These are phyloP conservation scores for Axinella damicornis DNA, from an alignment of 37 sponge, comb jelly and placozoan species.

Conservation along the genomic window DNA sequence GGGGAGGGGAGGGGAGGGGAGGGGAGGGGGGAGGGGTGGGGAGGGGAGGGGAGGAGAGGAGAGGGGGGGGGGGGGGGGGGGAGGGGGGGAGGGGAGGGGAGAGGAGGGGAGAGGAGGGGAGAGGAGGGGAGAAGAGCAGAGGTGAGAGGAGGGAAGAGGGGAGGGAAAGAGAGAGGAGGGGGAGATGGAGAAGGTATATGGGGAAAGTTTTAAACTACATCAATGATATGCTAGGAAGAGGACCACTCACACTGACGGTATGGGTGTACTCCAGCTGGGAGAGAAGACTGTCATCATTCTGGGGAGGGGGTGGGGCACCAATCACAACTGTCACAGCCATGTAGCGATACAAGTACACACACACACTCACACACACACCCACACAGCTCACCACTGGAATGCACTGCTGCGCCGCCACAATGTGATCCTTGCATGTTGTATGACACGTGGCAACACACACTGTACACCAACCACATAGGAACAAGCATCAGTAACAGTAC, in stretches of 20 bases:
- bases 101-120: too few relatives aligned
- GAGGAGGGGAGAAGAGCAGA: too few relatives aligned
- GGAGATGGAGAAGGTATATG: too few relatives aligned
- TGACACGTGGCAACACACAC: slow-evolving; percentile 40
- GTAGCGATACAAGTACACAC: too few relatives aligned
- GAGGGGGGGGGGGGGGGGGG: too few relatives aligned
- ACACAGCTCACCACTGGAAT: slow-evolving; percentile 27
- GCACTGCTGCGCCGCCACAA: slow-evolving; percentile 17
- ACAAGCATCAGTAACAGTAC: too few relatives aligned
- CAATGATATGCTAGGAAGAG: too few relatives aligned
- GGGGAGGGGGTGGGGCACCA: slow-evolving; percentile 40
- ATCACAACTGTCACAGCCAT: too few relatives aligned
- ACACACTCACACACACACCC: slow-evolving; percentile 18
- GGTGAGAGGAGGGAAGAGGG: too few relatives aligned
- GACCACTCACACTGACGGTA: slow-evolving; percentile 16
- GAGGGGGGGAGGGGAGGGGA: too few relatives aligned
- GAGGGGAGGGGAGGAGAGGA: background rate
- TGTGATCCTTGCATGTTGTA: background rate
- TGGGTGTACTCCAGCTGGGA: slow-evolving; percentile 16
- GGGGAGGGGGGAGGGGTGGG: background rate
- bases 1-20: background rate
- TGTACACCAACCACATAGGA: slow-evolving; percentile 3
- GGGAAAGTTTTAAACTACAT: too few relatives aligned
- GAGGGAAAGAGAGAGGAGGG: too few relatives aligned
- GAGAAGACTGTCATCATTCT: slow-evolving; percentile 15